Percentiles rank a stretch among this genome's conserved stretches.
These are phyloP conservation scores for Girardinichthys multiradiatus DNA, from an alignment of 2,113 vertebrate genomes.

Conservation along the genomic window DNA sequence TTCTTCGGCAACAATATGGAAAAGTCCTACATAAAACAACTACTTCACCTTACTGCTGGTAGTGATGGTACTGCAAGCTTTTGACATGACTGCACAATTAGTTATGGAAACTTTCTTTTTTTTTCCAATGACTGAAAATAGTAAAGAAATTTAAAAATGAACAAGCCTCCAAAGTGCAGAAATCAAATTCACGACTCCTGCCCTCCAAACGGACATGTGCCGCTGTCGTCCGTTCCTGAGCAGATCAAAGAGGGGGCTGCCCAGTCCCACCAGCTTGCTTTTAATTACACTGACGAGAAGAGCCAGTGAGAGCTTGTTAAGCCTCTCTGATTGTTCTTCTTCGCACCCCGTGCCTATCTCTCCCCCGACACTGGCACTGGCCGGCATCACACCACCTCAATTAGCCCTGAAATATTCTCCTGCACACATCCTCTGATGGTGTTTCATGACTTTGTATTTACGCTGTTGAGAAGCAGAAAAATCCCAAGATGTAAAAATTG, in stretches of 20 bases:
- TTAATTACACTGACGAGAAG: slow-evolving; percentile 61
- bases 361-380: slow-evolving; percentile 47
- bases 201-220: neutral
- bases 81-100: too few species aligned
- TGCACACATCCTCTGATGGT: slow-evolving; percentile 47
- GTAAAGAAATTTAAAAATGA: slow-evolving; percentile 4
- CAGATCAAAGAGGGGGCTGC: slow-evolving; percentile 12
- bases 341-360: slow-evolving; percentile 47
- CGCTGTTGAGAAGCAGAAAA: slow-evolving; percentile 30
- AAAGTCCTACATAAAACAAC: too few species aligned
- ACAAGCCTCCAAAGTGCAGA: neutral
- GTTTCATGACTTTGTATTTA: slow-evolving; percentile 32
- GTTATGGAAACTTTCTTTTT: too few species aligned
- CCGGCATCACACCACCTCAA: slow-evolving; percentile 61
- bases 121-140: neutral
- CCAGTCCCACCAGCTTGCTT: slow-evolving; percentile 46
- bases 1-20: too few species aligned
- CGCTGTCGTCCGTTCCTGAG: slow-evolving; percentile 11
- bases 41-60: too few species aligned
- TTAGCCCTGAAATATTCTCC: slow-evolving; percentile 68
- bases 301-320: slow-evolving; percentile 66
- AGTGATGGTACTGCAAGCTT: too few species aligned
- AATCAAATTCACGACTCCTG: neutral
- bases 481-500: neutral
- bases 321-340: slow-evolving; percentile 69